Conservation (phyloP, 2,113 vertebrate species). For the Raja brachyura region DNA sequence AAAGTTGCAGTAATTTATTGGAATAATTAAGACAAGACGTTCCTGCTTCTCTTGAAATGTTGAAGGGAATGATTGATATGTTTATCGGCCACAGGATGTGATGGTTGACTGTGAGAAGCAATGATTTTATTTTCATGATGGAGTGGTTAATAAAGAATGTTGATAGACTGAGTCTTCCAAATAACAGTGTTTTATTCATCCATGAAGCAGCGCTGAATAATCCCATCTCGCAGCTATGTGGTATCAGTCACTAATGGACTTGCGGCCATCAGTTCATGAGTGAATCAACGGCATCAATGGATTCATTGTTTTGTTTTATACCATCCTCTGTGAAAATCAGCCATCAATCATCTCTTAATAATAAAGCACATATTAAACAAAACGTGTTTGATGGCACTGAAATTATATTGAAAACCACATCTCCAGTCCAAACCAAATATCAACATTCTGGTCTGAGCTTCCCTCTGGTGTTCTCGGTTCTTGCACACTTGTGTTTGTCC, state of each 20-base stretch:
- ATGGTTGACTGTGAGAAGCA: not conserved
- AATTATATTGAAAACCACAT: not conserved
- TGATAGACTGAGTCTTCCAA: no score
- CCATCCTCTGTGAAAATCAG: not conserved
- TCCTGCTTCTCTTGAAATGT: not conserved
- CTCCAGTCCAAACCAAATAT: not conserved
- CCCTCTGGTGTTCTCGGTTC: not conserved
- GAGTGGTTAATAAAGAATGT: no score
- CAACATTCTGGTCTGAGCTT: not conserved
- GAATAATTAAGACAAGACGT: not conserved
- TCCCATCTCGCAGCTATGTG: not conserved
- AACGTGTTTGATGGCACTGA: not conserved
- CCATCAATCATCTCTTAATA: not conserved
- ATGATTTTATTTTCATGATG: not conserved
- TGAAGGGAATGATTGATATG: not conserved
- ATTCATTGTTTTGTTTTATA: not conserved
- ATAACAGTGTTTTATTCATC: not conserved
- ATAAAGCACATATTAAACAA: not conserved
- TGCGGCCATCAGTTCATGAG: no score
- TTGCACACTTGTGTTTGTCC: not conserved
- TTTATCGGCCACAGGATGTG: not conserved
- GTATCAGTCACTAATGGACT: not conserved
- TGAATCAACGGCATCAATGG: not conserved
- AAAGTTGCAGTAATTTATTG: not conserved
- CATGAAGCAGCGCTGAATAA: not conserved